These are phyloP conservation scores for Boloria euphrosyne DNA, from an alignment of 2,888 invertebrate genomes.

Conservation along the genomic window DNA sequence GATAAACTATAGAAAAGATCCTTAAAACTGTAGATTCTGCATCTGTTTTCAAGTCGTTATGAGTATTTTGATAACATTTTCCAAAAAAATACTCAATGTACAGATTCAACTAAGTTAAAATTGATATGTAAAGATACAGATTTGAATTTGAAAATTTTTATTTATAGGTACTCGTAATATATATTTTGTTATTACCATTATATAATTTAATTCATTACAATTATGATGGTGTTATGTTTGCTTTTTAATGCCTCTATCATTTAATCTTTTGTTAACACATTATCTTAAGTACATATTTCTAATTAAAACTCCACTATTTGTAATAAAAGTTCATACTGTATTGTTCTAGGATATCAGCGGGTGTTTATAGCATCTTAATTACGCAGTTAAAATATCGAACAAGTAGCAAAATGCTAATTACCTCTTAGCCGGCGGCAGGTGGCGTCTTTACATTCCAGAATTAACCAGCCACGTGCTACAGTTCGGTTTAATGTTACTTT, in stretches of 20 bases:
- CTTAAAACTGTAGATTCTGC: too few relatives aligned
- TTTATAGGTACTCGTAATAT: too few relatives aligned
- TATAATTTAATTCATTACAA: too few relatives aligned
- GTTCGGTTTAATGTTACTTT: conserved; percentile 23
- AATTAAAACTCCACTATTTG: conserved; percentile 1
- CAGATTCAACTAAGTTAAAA: too few relatives aligned
- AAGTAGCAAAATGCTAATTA: conserved; percentile 37
- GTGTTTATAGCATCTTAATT: conserved; percentile 27
- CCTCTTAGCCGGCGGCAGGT: conserved; percentile 28
- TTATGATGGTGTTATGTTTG: too few relatives aligned
- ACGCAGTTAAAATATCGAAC: conserved; percentile 26
- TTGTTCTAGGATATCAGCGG: conserved; percentile 7
- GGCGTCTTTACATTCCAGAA: conserved; percentile 26
- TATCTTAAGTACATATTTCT: neutral
- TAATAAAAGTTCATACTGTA: conserved; percentile 5
- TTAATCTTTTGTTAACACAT: neutral
- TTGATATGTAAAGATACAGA: too few relatives aligned
- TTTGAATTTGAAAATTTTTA: too few relatives aligned
- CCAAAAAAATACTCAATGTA: too few relatives aligned
- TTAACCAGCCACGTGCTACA: conserved; percentile 20
- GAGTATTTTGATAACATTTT: too few relatives aligned
- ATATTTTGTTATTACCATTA: too few relatives aligned
- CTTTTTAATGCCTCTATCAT: neutral
- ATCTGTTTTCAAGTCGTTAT: too few relatives aligned
- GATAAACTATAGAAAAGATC: too few relatives aligned